Conservation (phyloP, 2,888 invertebrate genomes). For the Drosophila mercatorum region DNA sequence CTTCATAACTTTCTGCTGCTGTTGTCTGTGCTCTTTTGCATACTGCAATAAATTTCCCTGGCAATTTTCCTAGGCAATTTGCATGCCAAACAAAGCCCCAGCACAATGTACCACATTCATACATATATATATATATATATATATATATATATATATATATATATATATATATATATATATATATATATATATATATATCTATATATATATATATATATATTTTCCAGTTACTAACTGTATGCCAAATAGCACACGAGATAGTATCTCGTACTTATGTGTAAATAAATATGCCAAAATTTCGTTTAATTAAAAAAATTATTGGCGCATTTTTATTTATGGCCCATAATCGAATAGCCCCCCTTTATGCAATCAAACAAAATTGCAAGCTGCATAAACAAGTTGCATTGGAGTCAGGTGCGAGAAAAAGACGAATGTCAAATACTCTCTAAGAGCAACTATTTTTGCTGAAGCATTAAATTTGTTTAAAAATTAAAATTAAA, state of each 20-base stretch:
- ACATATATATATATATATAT: background rate
- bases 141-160: slow-evolving; percentile 11
- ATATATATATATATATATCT: slow-evolving; percentile 8
- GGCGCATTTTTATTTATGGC: slow-evolving; percentile 70
- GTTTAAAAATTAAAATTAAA: background rate
- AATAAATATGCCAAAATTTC: slow-evolving; percentile 61
- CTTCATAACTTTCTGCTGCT: slow-evolving; percentile 50
- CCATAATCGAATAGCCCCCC: slow-evolving; percentile 49
- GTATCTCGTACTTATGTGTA: slow-evolving; percentile 34
- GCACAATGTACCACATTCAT: background rate
- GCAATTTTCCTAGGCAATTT: slow-evolving; percentile 57
- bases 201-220: slow-evolving; percentile 8
- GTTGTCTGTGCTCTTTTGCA: slow-evolving; percentile 26
- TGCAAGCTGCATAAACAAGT: slow-evolving; percentile 31
- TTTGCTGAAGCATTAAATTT: background rate
- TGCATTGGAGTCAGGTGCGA: background rate
- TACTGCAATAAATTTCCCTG: slow-evolving; percentile 49
- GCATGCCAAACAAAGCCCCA: slow-evolving; percentile 51
- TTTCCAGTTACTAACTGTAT: slow-evolving; percentile 22
- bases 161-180: slow-evolving; percentile 11
- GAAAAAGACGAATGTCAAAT: slow-evolving; percentile 5
- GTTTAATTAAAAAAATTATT: slow-evolving; percentile 77
- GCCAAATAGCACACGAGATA: slow-evolving; percentile 31
- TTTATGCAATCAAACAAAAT: slow-evolving; percentile 21
- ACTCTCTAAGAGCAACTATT: slow-evolving; percentile 1